A percentile compares a stretch with the other conserved stretches of the same genome.
phyloP scores from a whole-genome alignment of 2,888 invertebrate species.

The Lordiphosa fenestrarum region DNA sequence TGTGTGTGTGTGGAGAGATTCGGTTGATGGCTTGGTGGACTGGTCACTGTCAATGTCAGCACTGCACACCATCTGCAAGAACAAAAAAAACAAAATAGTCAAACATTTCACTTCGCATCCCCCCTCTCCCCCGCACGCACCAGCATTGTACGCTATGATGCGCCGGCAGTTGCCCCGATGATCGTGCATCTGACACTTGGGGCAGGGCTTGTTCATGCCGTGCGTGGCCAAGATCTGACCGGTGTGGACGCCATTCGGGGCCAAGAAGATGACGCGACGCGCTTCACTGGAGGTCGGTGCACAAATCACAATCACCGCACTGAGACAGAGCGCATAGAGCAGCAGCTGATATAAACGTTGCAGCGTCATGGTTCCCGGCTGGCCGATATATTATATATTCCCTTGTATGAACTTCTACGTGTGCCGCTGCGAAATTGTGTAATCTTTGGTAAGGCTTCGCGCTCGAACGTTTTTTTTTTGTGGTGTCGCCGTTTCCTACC shows the following conservation, averaged over 20 bases:
- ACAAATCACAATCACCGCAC: constrained; percentile 54
- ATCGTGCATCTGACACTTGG: constrained; percentile 76
- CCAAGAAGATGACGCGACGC: constrained; percentile 74
- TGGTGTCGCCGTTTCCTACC: constrained; percentile 1
- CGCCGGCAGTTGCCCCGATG: constrained; percentile 77
- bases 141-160: constrained; percentile 67
- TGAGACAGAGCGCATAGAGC: constrained; percentile 47
- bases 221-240: constrained; percentile 71
- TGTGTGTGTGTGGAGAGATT: constrained; percentile 4
- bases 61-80: constrained; percentile 60
- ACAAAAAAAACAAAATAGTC: constrained; percentile 4
- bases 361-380: constrained; percentile 25
- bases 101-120: constrained; percentile 12
- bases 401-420: constrained; percentile 3
- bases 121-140: constrained; percentile 40
- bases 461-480: too few relatives aligned
- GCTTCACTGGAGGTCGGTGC: constrained; percentile 55
- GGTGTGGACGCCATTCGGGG: constrained; percentile 53
- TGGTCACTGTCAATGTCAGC: constrained; percentile 38
- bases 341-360: constrained; percentile 43
- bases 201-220: constrained; percentile 66
- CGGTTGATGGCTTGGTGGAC: neutral
- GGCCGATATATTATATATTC: too few relatives aligned
- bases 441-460: constrained; percentile 12
- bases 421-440: constrained; percentile 37